Conservation (phyloP, 2,888 invertebrate species). For the Pollenia angustigena region DNA sequence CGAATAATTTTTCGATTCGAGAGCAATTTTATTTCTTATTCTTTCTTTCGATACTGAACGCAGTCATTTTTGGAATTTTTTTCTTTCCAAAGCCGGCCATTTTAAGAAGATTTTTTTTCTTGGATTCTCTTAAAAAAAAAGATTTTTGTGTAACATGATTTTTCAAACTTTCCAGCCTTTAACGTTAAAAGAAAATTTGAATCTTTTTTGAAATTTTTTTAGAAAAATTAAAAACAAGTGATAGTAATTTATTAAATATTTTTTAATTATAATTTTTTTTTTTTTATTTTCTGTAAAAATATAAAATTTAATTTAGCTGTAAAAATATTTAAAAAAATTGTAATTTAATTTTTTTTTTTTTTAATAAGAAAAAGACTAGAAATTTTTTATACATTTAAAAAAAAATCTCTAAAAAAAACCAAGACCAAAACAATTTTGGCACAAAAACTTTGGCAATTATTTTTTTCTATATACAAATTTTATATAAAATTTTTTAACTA, state of each 20-base stretch:
- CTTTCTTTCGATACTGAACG: too few relatives aligned
- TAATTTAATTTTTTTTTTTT: constrained; percentile 22
- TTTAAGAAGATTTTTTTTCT: too few relatives aligned
- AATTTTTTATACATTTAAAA: constrained; percentile 58
- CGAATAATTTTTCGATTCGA: too few relatives aligned
- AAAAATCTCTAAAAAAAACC: constrained; percentile 27
- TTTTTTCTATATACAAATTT: constrained; percentile 65
- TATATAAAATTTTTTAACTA: constrained; percentile 38
- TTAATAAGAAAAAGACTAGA: constrained; percentile 63
- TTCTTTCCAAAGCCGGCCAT: too few relatives aligned
- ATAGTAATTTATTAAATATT: constrained; percentile 70
- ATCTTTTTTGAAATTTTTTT: constrained; percentile 14
- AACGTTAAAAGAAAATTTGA: constrained; percentile 25
- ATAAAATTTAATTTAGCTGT: constrained; percentile 58
- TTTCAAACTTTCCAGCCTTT: constrained; percentile 29
- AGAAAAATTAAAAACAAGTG: constrained; percentile 66
- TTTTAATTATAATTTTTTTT: constrained; percentile 25
- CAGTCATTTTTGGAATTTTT: too few relatives aligned
- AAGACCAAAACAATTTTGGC: constrained; percentile 71
- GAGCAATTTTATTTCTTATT: too few relatives aligned
- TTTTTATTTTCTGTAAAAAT: constrained; percentile 41
- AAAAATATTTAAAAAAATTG: constrained; percentile 33
- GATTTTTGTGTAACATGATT: neutral
- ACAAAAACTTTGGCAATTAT: constrained; percentile 72
- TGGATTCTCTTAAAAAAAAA: too few relatives aligned